Evolutionary conservation across 2,113 vertebrate genomes (phyloP).

Genomic region (Callipepla californica): DNA sequence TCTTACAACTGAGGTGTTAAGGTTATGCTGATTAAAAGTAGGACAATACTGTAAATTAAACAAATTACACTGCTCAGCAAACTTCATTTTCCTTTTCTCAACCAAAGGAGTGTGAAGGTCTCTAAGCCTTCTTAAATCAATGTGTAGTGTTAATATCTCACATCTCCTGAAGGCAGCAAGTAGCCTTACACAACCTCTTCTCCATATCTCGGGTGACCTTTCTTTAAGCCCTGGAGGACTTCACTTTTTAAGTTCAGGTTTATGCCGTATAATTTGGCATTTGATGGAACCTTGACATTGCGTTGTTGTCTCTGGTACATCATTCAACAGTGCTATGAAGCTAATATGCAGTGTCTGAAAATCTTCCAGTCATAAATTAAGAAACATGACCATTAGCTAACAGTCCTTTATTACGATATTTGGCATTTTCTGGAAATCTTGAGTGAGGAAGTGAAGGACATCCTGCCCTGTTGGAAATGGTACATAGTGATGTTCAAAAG

Average conservation of each 20-base stretch:
- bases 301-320: not conserved
- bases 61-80: not conserved
- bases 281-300: not conserved
- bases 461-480: not conserved
- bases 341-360: not conserved
- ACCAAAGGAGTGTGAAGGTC: not conserved
- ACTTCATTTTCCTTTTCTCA: not conserved
- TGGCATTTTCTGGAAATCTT: not conserved
- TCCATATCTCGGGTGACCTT: not conserved
- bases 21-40: not conserved
- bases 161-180: not conserved
- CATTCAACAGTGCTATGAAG: rapidly evolving
- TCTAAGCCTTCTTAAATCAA: conserved; percentile 3
- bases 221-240: not conserved
- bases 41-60: not conserved
- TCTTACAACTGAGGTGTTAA: not conserved
- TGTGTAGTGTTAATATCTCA: not conserved
- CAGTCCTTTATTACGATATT: not conserved
- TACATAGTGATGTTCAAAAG: not conserved
- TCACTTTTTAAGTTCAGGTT: not conserved
- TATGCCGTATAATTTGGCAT: not conserved
- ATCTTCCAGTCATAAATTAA: not conserved
- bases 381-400: not conserved
- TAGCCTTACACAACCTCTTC: not conserved
- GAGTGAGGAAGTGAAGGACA: not conserved